Base-by-base conservation (phyloP, 2,888 invertebrate genomes). In the Hydrotaea diabolus region DNA sequence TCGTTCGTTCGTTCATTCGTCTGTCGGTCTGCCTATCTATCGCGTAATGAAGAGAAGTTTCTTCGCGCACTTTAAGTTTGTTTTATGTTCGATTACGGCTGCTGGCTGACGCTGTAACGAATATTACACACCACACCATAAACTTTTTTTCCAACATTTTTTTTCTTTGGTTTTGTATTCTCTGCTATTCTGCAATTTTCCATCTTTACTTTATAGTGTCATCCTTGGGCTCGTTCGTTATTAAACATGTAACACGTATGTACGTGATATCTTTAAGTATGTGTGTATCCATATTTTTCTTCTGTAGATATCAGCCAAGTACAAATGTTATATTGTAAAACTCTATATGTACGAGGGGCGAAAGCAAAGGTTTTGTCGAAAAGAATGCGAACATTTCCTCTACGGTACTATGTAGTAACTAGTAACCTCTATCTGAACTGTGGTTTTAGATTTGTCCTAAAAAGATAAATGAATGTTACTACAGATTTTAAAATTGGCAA, bases 201-300 rank as follows among this genome's bases (percentile, higher is more conserved):
- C 55, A 55, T 55, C 55, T 55, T 55, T 55, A 55, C 23, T 19
- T 55, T 55, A 21, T 23, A 55, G 55, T 55, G 55, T 55, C 55
- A 55, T 55, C 55, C 55, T 55, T 55, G 55, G 0, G 55, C 23
- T 19, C 21, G 55, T 55, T 55, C 21, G 19, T 55, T 23, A 55
- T 21, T 55, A 55, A 55, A 55, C 21, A 55, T 55, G 23, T 55
- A 55, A 55, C 55, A 21, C 55, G 55, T 55, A 21, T 55, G 55
- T 21, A 55, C 49, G 49, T 49, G 49, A 49, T 49, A 49, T 49
- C 49, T n/a, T 49, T n/a, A 49, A 49, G 49, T 4, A 49, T 49
- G 49, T n/a, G 49, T 13, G 49, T 49, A 49, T 49, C 49, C n/a
- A 49, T 49, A 49, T 49, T 49, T 49, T 49, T 7, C 49, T 2